Percentiles rank a stretch among this genome's conserved stretches.
phyloP scores from a whole-genome alignment of 2,797 vertebrate genomes.

The Brachyalestes nurse region DNA sequence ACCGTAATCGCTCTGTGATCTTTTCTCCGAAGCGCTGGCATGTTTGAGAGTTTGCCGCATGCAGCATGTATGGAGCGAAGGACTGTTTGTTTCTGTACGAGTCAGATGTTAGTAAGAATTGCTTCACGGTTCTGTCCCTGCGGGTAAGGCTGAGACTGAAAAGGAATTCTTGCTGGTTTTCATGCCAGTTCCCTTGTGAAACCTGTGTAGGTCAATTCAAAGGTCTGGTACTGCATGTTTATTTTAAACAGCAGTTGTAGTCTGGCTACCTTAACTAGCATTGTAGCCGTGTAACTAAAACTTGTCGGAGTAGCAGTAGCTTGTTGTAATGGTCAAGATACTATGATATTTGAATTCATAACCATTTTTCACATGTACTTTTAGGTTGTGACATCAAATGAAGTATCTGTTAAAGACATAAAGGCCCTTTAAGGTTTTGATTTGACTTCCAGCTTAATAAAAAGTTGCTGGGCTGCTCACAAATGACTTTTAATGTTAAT shows the following conservation, averaged over 20 bases:
- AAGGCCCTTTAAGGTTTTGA: too few relatives aligned
- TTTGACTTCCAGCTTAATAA: too few relatives aligned
- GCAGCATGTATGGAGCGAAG: neutral
- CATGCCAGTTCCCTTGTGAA: neutral
- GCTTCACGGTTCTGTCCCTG: neutral
- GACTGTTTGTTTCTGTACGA: slow-evolving; percentile 3
- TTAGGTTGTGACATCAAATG: too few relatives aligned
- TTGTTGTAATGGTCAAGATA: too few relatives aligned
- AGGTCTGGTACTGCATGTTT: neutral
- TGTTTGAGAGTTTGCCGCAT: slow-evolving; percentile 7
- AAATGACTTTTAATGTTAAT: too few relatives aligned
- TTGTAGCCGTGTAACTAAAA: neutral
- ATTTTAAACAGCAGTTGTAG: neutral
- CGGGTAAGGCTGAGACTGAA: neutral
- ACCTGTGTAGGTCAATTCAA: neutral
- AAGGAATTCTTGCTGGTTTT: neutral
- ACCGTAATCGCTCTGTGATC: slow-evolving; percentile 22
- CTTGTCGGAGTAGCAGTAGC: too few relatives aligned
- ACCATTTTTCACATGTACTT: too few relatives aligned
- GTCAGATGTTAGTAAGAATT: slow-evolving; percentile 2
- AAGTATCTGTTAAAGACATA: too few relatives aligned
- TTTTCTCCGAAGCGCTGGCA: slow-evolving; percentile 13
- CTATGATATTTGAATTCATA: too few relatives aligned
- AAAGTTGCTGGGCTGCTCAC: too few relatives aligned
- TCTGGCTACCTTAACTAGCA: neutral